These are phyloP conservation scores for Diplosoma virens DNA, from an alignment of 23 tunicate genomes.

Conservation along the genomic window DNA sequence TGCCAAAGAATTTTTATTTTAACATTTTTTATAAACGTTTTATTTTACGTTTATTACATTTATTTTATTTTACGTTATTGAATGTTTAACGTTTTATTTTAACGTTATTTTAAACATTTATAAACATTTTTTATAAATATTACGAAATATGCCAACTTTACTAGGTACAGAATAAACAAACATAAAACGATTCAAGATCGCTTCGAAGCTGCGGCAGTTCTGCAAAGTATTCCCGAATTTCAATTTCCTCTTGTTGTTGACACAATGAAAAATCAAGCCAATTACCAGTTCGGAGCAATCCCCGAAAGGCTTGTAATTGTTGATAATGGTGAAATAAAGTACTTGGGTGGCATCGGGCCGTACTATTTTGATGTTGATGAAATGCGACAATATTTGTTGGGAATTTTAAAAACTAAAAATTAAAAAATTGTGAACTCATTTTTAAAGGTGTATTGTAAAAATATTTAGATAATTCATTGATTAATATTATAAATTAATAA, in stretches of 20 bases:
- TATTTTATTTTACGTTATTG: no score
- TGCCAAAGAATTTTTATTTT: no score
- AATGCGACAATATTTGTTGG: conserved; percentile 10
- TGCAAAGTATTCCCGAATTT: conserved; percentile 2
- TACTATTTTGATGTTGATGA: conserved; percentile 33
- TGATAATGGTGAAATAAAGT: conserved; percentile 6
- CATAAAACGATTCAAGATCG: conserved; percentile 40
- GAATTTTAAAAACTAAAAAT: neutral
- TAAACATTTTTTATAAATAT: no score
- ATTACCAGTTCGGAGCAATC: conserved; percentile 36
- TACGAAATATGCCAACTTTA: no score
- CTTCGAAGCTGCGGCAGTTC: conserved; percentile 25
- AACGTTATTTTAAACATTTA: no score
- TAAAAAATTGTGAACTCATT: no score
- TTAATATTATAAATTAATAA: no score
- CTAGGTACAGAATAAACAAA: conserved; percentile 26
- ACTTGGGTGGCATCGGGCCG: conserved; percentile 62
- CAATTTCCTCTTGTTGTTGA: conserved; percentile 31
- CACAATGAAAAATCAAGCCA: conserved; percentile 45
- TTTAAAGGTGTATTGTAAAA: no score
- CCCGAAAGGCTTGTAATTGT: conserved; percentile 59
- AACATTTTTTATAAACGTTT: no score
- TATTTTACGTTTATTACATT: no score
- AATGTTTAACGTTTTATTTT: no score
- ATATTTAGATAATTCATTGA: no score